Evolutionary conservation across 2,888 invertebrate species (phyloP), one percentile per base, ranked within the genome.

Genomic region (Pammene fasciana): DNA sequence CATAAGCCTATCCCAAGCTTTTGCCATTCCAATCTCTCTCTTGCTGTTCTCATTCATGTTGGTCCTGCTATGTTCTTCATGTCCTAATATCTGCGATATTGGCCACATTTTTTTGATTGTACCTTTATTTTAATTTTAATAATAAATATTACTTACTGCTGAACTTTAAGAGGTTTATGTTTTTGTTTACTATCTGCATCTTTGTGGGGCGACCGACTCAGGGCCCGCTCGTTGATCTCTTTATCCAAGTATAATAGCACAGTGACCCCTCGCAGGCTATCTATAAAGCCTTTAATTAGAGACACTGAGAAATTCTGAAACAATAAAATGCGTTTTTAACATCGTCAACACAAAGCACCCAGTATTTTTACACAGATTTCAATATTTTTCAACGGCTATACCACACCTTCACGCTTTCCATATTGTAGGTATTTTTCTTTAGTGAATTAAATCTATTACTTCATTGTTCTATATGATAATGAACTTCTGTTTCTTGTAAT

Each of bases 201-300:
- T 72, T 89, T 88, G 68, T 92, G 88, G 59, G 95, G 94, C 56
- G 94, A 92, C 76, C 94, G 93, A 78, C 93, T 87, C 56, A 93
- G 78, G 16, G 93, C 90, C 71, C 94, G 92, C 79, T 95, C 94
- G 81, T 95, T 95, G 71, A 96, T 95, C 90, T 96, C 96, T 82
- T 95, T 96, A 87, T 97, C 97, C 86, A 97, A 94, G 84, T 95
- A 95, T 82, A 96, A 94, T 74, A 97, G 93, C 67, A 96, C 94
- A 16, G 95, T 92, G 78, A 96, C 95, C 73, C 97, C 97, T 79
- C 94, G 94, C 74, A 97, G 93, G 85, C 97, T 97, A 86, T 97
- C 97, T 81, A 95, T 93, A 72, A 96, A 91, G 7, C 97, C 97
- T 84, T 94, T 94, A 76, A 94, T 93, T 77, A 96, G 88, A 68